These are phyloP conservation scores for Glaucidium brasilianum DNA, from an alignment of 2,113 vertebrate genomes.

Conservation along the genomic window DNA sequence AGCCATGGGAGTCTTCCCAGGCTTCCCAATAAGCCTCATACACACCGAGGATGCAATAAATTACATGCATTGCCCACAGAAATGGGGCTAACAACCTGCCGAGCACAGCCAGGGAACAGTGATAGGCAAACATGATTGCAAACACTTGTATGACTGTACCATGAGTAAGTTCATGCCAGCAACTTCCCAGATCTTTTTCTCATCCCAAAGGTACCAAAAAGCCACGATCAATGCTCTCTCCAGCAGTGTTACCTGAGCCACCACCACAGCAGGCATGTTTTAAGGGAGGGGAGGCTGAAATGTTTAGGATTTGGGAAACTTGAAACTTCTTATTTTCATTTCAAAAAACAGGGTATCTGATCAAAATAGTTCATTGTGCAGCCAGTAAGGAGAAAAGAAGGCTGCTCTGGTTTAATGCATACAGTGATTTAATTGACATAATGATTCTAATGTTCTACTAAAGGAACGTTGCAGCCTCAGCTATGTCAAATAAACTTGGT, in stretches of 20 bases:
- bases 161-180: not conserved
- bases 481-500: not conserved
- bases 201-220: not conserved
- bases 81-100: not conserved
- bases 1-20: not conserved
- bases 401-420: not conserved
- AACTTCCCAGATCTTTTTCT: not conserved
- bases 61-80: not conserved
- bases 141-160: not conserved
- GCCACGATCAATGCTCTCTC: not conserved
- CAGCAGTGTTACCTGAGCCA: not conserved
- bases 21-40: not conserved
- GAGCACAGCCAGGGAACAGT: not conserved
- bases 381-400: not conserved
- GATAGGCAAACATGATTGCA: not conserved
- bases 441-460: not conserved
- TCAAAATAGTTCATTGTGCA: not conserved
- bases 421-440: not conserved
- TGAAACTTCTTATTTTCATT: not conserved
- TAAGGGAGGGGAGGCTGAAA: fast-evolving
- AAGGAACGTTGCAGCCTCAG: not conserved
- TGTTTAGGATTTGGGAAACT: not conserved
- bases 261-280: not conserved
- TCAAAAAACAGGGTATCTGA: not conserved
- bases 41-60: not conserved